phyloP scores from a whole-genome alignment of 2,888 invertebrate genomes.

The Zeuzera pyrina region DNA sequence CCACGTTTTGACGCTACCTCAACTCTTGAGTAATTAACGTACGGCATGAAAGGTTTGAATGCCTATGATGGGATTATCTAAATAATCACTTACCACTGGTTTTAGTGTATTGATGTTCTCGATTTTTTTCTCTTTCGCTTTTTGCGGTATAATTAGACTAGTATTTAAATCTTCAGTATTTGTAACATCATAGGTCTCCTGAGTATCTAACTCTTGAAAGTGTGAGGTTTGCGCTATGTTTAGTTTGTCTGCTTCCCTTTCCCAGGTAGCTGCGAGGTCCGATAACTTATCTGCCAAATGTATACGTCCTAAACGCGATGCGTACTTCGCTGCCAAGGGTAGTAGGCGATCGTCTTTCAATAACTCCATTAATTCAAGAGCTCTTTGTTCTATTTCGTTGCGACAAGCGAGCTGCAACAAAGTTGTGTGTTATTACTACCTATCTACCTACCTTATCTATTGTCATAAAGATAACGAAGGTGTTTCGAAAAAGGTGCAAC shows the following conservation, averaged over 20 bases:
- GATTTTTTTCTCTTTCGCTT: slow-evolving; percentile 40
- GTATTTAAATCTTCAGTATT: slow-evolving; percentile 46
- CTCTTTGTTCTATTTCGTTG: slow-evolving; percentile 87
- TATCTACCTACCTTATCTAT: too few species aligned
- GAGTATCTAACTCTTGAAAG: slow-evolving; percentile 46
- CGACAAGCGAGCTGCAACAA: slow-evolving; percentile 86
- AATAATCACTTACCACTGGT: slow-evolving; percentile 45
- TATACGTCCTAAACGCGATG: slow-evolving; percentile 82
- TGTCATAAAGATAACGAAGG: too few species aligned
- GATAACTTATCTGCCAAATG: slow-evolving; percentile 85
- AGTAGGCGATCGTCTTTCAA: slow-evolving; percentile 84
- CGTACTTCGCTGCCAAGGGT: slow-evolving; percentile 91
- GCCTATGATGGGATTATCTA: background rate
- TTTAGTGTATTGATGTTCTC: slow-evolving; percentile 46
- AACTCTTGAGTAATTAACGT: too few species aligned
- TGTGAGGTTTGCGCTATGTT: slow-evolving; percentile 45
- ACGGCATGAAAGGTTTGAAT: too few species aligned
- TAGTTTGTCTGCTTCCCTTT: slow-evolving; percentile 35
- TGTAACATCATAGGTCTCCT: slow-evolving; percentile 54
- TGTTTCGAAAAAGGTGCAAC: too few species aligned
- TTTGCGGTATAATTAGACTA: slow-evolving; percentile 60
- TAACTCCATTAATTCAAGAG: slow-evolving; percentile 88
- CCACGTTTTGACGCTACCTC: too few species aligned
- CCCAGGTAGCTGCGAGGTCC: slow-evolving; percentile 68
- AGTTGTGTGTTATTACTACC: slow-evolving; percentile 10